Conservation (phyloP, 1,140 invertebrate species). For the Zeugodacus cucurbitae region DNA sequence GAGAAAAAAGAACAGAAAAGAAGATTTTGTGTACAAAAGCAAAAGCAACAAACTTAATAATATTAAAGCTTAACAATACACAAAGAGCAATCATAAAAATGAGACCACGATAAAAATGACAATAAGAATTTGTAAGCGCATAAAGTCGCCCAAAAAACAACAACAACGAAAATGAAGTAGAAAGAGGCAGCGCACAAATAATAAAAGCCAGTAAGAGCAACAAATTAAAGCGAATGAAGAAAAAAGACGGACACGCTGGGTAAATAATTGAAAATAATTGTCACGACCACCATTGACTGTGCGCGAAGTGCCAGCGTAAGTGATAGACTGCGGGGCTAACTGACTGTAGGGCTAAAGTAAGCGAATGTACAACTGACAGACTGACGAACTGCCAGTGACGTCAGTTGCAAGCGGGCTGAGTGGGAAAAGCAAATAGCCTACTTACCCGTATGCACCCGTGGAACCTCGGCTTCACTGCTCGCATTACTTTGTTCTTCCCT, state of each 20-base stretch:
- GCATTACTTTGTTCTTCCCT: not conserved
- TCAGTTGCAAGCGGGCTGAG: not conserved
- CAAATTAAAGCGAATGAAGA: not conserved
- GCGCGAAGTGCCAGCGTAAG: too few species aligned
- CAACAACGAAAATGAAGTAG: not conserved
- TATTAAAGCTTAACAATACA: not conserved
- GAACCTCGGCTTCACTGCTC: not conserved
- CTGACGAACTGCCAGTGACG: not conserved
- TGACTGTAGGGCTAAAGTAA: not conserved
- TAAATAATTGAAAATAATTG: slow-evolving; percentile 25
- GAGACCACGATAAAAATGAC: not conserved
- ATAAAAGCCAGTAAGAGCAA: not conserved
- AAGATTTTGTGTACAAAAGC: not conserved
- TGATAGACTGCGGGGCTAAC: not conserved
- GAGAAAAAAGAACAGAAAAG: not conserved
- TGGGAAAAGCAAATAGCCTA: not conserved
- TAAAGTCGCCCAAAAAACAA: not conserved
- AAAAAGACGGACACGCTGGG: not conserved
- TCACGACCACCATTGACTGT: not conserved
- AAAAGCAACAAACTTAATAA: not conserved
- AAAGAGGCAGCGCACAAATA: not conserved
- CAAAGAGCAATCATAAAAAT: not conserved
- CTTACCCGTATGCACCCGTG: not conserved
- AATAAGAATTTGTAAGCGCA: not conserved
- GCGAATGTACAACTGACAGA: not conserved